These are phyloP conservation scores for Lochmaea capreae DNA, from an alignment of 2,888 invertebrate genomes.

Conservation along the genomic window DNA sequence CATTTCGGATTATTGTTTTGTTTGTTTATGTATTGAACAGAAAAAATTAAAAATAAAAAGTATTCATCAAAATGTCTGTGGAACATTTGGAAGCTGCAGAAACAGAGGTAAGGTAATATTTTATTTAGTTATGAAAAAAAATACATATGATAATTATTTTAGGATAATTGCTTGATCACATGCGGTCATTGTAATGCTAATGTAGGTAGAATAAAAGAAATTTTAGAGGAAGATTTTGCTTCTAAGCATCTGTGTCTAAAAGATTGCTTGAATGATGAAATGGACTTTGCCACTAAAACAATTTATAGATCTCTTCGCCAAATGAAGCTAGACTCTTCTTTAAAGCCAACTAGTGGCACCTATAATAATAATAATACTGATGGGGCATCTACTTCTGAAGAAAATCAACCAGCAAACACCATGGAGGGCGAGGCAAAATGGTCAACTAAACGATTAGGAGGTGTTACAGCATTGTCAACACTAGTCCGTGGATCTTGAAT, in stretches of 20 bases:
- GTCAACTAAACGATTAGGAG: too few species aligned
- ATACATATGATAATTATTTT: constrained; percentile 9
- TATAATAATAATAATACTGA: too few species aligned
- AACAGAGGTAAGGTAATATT: neutral
- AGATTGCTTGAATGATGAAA: neutral
- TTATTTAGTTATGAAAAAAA: too few species aligned
- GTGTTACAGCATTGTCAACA: too few species aligned
- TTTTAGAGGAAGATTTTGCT: neutral
- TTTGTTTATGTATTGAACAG: neutral
- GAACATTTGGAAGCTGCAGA: constrained; percentile 3
- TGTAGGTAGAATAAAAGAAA: constrained; percentile 16
- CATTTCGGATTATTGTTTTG: constrained; percentile 4
- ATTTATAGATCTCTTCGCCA: constrained; percentile 13
- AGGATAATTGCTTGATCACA: constrained; percentile 21
- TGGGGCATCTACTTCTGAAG: too few species aligned
- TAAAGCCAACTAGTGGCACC: too few species aligned
- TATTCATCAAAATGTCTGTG: constrained; percentile 12
- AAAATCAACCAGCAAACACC: too few species aligned
- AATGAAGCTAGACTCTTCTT: neutral
- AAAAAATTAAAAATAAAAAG: neutral
- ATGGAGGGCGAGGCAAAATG: too few species aligned
- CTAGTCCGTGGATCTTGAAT: too few species aligned
- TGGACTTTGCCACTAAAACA: constrained; percentile 16
- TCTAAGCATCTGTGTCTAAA: constrained; percentile 15
- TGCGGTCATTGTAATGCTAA: constrained; percentile 13